Evolutionary conservation across 2,113 vertebrate genomes (phyloP).

Genomic region (Thamnaconus septentrionalis): DNA sequence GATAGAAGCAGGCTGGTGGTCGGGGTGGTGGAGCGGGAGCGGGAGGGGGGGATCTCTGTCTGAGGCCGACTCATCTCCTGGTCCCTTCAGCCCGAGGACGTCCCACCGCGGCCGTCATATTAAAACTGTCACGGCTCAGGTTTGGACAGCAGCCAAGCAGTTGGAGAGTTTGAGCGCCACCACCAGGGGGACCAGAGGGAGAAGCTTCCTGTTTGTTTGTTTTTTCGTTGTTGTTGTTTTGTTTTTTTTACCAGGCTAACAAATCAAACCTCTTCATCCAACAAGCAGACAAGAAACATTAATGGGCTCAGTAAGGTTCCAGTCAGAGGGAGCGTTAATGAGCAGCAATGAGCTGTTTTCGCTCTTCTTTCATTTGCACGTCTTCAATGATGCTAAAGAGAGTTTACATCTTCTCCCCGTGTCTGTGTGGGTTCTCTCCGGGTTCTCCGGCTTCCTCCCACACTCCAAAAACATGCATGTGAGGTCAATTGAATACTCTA

Average conservation of each 20-base stretch:
- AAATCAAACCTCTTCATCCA: no score
- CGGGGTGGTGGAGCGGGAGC: slow-evolving; percentile 51
- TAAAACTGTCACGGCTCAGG: slow-evolving; percentile 56
- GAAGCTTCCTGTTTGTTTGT: slow-evolving; percentile 26
- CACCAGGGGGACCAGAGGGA: slow-evolving; percentile 13
- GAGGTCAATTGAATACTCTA: no score
- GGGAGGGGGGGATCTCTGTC: slow-evolving; percentile 65
- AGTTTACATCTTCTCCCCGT: no score
- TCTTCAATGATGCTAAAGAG: neutral
- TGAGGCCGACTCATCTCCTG: slow-evolving; percentile 78
- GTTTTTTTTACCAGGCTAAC: neutral
- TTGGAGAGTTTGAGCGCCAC: slow-evolving; percentile 50
- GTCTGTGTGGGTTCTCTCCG: no score
- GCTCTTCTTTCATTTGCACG: no score
- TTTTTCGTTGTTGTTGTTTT: neutral
- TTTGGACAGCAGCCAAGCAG: slow-evolving; percentile 68
- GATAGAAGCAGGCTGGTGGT: slow-evolving; percentile 56
- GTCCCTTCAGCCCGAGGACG: slow-evolving; percentile 46
- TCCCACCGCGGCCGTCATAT: slow-evolving; percentile 64
- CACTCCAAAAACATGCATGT: no score
- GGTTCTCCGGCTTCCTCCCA: no score
- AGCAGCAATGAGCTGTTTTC: no score
- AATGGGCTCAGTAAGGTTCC: no score
- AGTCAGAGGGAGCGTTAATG: no score
- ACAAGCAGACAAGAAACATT: no score